Evolutionary conservation across 2,113 vertebrate genomes (phyloP), one percentile per base, ranked within the genome.

Genomic region (Petromus typicus): DNA sequence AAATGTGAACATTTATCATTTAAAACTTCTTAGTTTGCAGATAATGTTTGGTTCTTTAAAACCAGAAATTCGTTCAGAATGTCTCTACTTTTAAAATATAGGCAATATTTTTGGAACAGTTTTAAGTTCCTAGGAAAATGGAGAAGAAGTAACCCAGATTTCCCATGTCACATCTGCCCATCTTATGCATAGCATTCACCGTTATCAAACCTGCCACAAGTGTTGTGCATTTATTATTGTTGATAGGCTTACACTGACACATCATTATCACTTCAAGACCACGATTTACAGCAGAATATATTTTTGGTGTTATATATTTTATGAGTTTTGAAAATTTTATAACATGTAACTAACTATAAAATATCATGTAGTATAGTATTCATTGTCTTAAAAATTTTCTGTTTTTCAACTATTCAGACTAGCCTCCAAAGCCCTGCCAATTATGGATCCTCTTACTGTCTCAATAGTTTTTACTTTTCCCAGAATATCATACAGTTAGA

Each of bases 121-220:
- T 51, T 73, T 40, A 91, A 34, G 43, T 27, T 51, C 23, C 48
- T 11, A 91, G 54, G 3, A 40, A 84, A 75, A 51, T 20, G 48
- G 23, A 48, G 8, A 14, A 51, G 23, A 61, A 83, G 11, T 23
- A 16, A 20, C 13, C 45, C 1, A 61, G 13, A 27, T 59, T 69
- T 69, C 7, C 37, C 27, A 12, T 4, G 17, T 10, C 25, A 5
- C 5, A 2, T 80, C 20, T 78, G 17, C 37, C 14, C 7, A 18
- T 7, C 17, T 20, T 18, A 2, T 73, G 23, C 18, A 34, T 9
- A 73, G 37, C 10, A 5, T 4, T 34, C 25, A 4, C 57, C 5
- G 1, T 51, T n/a, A n/a, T 11, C 13, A 63, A 27, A 78, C 8
- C 43, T 14, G 20, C 14, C 0, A 17, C 7, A 6, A 59, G 2